Evolutionary conservation across 2,797 vertebrate genomes (phyloP), one percentile per base, ranked within the genome.

Genomic region (Cryptoblepharus egeriae): DNA sequence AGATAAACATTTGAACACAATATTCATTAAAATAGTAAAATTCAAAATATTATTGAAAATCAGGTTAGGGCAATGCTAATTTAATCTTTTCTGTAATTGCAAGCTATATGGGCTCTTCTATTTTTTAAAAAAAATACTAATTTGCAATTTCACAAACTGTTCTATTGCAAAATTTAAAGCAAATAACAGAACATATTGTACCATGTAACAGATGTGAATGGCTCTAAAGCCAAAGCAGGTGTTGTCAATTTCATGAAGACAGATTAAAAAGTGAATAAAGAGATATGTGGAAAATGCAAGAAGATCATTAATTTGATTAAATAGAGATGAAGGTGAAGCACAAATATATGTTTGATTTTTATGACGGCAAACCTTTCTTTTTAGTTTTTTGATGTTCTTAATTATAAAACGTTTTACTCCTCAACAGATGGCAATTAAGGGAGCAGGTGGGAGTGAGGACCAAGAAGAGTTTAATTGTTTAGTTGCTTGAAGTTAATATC

Each of bases 341-440:
- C 28, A 81, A 81, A 52, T 57, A 58, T 30, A 58, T n/a, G 9
- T 67, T 20, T 67, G 18, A 18, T 37, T 67, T 18, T 67, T 8
- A 35, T 37, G 16, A 35, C 20, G 37, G 30, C 3, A 67, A 67
- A 67, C 32, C 20, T 35, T 32, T 18, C 20, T 22, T 35, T 35
- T 65, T 37, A 22, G 7, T 9, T 58, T 58, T 58, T 24, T 58
- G 20, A 37, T 18, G 37, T 37, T 35, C 65, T 67, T 32, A 35
- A 37, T 15, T 30, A 5, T 20, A 35, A 37, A 37, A 22, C 2
- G 37, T 67, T 67, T 35, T 67, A 67, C 32, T 32, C 28, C 45
- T 42, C n/a, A 81, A 20, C 80, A 81, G 80, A 60, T 81, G 63
- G 63, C 49, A 75, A 42, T 81, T 68, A 68, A 75, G 63, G 26